Evolutionary conservation across 2,888 invertebrate species (phyloP), one percentile per base, ranked within the genome.

Genomic region (Drosophila nr. perissopoda): DNA sequence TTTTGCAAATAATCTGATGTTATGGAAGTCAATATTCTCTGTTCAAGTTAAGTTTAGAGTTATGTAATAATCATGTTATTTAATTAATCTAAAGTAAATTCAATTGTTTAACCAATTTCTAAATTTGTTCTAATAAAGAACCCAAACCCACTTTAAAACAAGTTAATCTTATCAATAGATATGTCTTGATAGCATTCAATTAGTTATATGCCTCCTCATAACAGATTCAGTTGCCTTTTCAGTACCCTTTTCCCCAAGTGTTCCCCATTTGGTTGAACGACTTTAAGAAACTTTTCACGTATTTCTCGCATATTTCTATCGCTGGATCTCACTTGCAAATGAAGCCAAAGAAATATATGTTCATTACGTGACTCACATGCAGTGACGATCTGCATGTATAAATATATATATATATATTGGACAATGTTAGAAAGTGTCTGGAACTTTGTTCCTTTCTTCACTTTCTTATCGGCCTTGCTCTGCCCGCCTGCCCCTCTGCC

Each of bases 341-440:
- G 25, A 16, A 59, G 16, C 8, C 25, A 38, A n/a, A 58, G 60
- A 60, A 31, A 57, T 57, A 61, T 73, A 70, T 81, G 70, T 56
- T 68, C 64, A 75, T 64, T 70, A 77, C 90, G 90, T 85, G 90
- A 89, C 80, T 71, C 58, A 74, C 29, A 82, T 79, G 60, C 63
- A 57, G 16, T 52, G 10, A 4, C 29, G 52, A 51, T 63, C 56
- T 57, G 48, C 33, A 21, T 42, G 21, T 42, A 42, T 21, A 42
- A 1, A 34, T 5, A 16, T 16, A 58, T 36, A 31, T 4, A 38
- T 56, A 59, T 61, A 46, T 34, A 59, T 27, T 42, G 29, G 36
- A 31, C 38, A 70, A 48, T 49, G 63, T 65, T 74, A 62, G 88
- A 89, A 87, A 89, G 79, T 58, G 38, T 70, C 33, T 53, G 31